phyloP scores from a whole-genome alignment of 1,140 invertebrate species.

The Leptopilina clavipes region DNA sequence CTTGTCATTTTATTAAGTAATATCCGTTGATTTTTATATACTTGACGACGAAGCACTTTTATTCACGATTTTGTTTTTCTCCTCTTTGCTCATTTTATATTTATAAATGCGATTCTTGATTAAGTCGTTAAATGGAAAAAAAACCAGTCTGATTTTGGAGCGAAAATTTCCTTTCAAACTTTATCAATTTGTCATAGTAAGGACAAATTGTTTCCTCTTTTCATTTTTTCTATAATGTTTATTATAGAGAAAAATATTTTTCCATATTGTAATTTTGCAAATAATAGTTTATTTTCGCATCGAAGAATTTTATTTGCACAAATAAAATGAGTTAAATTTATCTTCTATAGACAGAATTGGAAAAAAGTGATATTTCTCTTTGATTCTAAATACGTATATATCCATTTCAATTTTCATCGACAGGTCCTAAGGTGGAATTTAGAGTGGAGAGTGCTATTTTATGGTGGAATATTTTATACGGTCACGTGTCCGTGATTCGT shows the following conservation, averaged over 20 bases:
- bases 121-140: not conserved
- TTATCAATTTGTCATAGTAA: not conserved
- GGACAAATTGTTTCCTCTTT: not conserved
- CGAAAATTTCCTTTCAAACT: not conserved
- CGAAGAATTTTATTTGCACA: too few species aligned
- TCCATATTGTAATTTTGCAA: too few species aligned
- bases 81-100: not conserved
- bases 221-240: not conserved
- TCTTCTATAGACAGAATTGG: too few species aligned
- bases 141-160: not conserved
- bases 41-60: too few species aligned
- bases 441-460: not conserved
- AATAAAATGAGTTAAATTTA: too few species aligned
- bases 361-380: not conserved
- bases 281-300: too few species aligned
- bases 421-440: slow-evolving; percentile 2
- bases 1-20: slow-evolving; percentile 12
- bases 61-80: not conserved
- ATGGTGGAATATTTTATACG: slow-evolving; percentile 11
- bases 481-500: slow-evolving; percentile 49
- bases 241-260: too few species aligned
- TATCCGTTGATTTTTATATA: not conserved
- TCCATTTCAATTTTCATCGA: not conserved
- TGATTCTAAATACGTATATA: not conserved
- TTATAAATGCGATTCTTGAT: not conserved